phyloP scores from a whole-genome alignment of 2,113 vertebrate species.

The Pseudopipra pipra region DNA sequence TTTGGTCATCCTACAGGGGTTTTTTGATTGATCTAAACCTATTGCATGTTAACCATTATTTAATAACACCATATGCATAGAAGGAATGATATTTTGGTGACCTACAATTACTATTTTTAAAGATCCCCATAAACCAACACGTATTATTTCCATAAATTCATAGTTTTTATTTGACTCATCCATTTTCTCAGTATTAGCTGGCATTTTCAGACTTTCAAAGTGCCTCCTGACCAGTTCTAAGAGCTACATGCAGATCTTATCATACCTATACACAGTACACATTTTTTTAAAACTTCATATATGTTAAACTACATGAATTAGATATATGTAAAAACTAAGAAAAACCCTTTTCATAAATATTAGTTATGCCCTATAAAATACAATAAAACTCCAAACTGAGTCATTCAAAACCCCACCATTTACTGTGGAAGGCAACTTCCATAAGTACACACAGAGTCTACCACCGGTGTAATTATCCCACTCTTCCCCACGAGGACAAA shows the following conservation, averaged over 20 bases:
- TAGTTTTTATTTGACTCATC: not conserved
- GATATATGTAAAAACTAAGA: not conserved
- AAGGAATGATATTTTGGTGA: not conserved
- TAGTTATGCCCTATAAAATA: not conserved
- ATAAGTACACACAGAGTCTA: not conserved
- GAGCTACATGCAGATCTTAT: not conserved
- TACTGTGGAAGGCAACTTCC: not conserved
- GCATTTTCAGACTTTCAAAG: not conserved
- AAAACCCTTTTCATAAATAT: not conserved
- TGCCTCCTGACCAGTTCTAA: not conserved
- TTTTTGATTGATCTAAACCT: not conserved
- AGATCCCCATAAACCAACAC: not conserved
- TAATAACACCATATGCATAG: not conserved
- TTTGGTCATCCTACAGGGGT: not conserved
- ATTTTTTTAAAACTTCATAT: not conserved
- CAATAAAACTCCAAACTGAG: not conserved
- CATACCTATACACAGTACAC: fast-evolving
- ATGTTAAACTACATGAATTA: not conserved
- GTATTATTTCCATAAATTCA: not conserved
- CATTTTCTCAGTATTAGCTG: not conserved
- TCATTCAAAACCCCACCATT: not conserved
- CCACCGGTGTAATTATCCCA: not conserved
- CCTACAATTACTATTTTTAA: not conserved
- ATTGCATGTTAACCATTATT: not conserved
- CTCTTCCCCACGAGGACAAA: not conserved